Base-by-base conservation (phyloP, 2,888 invertebrate species). In the Eucera pruinosa region DNA sequence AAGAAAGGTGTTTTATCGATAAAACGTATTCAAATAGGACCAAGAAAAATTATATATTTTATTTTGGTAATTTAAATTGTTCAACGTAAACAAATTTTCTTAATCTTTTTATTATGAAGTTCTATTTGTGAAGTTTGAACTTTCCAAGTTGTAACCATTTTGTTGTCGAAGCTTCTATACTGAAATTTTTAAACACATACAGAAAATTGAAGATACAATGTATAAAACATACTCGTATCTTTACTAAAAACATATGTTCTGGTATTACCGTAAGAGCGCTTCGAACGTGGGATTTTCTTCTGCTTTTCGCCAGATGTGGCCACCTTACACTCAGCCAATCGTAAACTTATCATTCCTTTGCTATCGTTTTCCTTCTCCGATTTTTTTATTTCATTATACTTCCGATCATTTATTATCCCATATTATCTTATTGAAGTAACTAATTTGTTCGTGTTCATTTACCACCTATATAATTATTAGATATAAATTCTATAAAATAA, bases 221-320 rank as follows among this genome's bases (percentile, higher is more conserved):
- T 55, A 45, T 45, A 55, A 55, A 65, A 36, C 47, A 47, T 33
- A 5, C 13, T 48, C 18, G 25, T 36, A 25, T n/a, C 48, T 48
- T 15, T 25, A 18, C 60, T 30, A 3, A 0, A 20, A 50, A 39
- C 48, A 39, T 13, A 36, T 25, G 55, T 47, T 39, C 27, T 9
- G 13, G 20, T 20, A 39, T 67, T 48, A 67, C 48, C 58, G 33
- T 58, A 48, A 20, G 67, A 67, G 58, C 27, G 20, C 7, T 11
- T 58, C 58, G 20, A 39, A 30, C 45, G 57, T 58, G 36, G 39
- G 39, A 58, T 67, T 67, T 67, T 67, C 58, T 39, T 41, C 68
- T 25, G 25, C 15, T 67, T 67, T 58, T 68, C 71, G 68, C 71
- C 48, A 71, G 71, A 71, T 71, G 71, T 58, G 57, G 50, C 71